These are phyloP conservation scores for Enhydra lutris DNA, from an alignment of 2,113 vertebrate species.

Conservation along the genomic window DNA sequence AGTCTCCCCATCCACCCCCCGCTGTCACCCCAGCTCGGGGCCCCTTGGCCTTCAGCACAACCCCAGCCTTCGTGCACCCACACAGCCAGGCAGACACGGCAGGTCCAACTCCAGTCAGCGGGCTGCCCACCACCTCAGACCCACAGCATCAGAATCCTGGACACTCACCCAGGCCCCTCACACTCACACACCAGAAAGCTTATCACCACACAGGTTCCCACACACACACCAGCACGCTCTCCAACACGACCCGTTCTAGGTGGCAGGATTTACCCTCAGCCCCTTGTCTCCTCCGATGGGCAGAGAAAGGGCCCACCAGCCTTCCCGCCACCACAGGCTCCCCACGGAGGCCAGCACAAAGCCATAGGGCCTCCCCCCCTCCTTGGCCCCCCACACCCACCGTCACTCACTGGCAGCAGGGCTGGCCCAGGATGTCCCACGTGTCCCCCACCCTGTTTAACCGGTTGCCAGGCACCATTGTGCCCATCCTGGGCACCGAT, in stretches of 20 bases:
- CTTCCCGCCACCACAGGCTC: neutral
- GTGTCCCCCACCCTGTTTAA: neutral
- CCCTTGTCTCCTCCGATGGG: neutral
- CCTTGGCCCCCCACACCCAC: neutral
- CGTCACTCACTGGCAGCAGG: neutral
- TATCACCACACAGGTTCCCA: fast-evolving
- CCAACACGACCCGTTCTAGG: neutral
- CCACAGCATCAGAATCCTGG: neutral
- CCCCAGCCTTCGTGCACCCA: neutral
- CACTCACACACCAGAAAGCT: neutral
- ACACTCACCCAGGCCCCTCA: neutral
- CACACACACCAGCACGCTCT: neutral
- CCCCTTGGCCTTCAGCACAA: neutral
- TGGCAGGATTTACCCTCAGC: fast-evolving
- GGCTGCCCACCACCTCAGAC: neutral
- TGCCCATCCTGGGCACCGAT: neutral
- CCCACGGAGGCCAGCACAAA: neutral
- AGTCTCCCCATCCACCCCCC: neutral
- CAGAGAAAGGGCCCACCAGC: fast-evolving
- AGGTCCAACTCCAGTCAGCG: too few species aligned
- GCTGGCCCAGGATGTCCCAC: neutral
- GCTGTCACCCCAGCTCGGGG: neutral
- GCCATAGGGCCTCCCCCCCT: neutral
- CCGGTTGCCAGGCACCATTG: neutral
- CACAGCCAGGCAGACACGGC: too few species aligned